Base-by-base conservation (phyloP, 1,140 invertebrate species). In the Ceratosolen solmsi region DNA sequence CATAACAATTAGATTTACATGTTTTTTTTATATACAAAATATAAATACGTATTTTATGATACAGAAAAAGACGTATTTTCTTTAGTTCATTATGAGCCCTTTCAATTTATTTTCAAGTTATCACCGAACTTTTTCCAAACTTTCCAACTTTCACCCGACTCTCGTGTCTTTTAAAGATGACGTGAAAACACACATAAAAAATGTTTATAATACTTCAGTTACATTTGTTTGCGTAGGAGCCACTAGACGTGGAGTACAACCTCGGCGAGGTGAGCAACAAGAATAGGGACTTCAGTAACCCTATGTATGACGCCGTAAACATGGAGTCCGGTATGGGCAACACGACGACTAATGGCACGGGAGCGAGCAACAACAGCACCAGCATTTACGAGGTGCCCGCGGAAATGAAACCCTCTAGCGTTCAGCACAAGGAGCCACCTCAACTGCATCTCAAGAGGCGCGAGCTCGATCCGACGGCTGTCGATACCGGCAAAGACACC, bases 401-500 rank as follows among this genome's bases (percentile, higher is more conserved):
- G 51, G 95, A 96, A 85, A 92, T 96, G 84, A 92, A 93, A 38
- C 96, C 96, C 30, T 97, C 96, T 76, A 96, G 95, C 86, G 93
- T 96, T 33, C 94, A 95, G 79, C 95, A 96, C 85, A 94, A 95
- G 87, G 93, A 94, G 70, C 95, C 95, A 36, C 95, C 95, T 27
- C 94, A 95, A 85, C 91, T 96, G 83, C 94, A 95, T 85, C 90
- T 96, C 46, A 93, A 94, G 82, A 94, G 96, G 82, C 92, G 94
- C 85, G 95, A 98, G 89, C 93, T 98, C 49, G 96, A 97, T 90
- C 96, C 97, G 1, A 94, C 94, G 75, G 92, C 94, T 13, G 93
- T 94, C 36, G 97, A 98, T 88, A 96, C 96, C n/a, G 97, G 96
- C 87, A 97, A 96, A 91, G 97, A 98, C 90, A 98, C 97, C 1